A percentile compares a stretch with the other conserved stretches of the same genome.
Evolutionary conservation across 2,888 invertebrate genomes (phyloP).

Genomic region (Polydrusus pterygomalis): DNA sequence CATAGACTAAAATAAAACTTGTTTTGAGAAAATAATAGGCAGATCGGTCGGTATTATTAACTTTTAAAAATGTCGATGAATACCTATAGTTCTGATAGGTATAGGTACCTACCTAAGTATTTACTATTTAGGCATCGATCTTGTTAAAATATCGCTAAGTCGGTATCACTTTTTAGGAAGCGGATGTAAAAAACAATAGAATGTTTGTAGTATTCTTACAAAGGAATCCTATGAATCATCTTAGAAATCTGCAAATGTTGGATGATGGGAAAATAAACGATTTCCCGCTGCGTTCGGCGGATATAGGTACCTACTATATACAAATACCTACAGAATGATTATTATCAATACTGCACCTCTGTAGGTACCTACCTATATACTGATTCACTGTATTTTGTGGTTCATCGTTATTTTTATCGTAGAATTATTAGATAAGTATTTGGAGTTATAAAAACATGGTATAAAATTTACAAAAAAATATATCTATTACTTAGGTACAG

Average conservation of each 20-base stretch:
- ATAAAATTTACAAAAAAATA: too few relatives aligned
- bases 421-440: background rate
- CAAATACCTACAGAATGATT: constrained; percentile 16
- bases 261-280: constrained; percentile 35
- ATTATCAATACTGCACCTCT: constrained; percentile 14
- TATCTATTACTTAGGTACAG: too few relatives aligned
- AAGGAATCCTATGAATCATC: background rate
- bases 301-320: too few relatives aligned
- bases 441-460: background rate
- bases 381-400: background rate
- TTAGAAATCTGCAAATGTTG: constrained; percentile 21
- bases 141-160: too few relatives aligned
- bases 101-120: too few relatives aligned
- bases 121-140: too few relatives aligned
- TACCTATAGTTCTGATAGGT: too few relatives aligned
- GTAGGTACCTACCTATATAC: too few relatives aligned
- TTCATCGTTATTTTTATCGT: background rate
- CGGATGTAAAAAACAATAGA: background rate
- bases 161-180: background rate
- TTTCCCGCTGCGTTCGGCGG: constrained; percentile 41
- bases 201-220: background rate
- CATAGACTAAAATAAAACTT: too few relatives aligned
- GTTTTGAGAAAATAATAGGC: too few relatives aligned
- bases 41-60: too few relatives aligned
- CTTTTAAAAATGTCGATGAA: too few relatives aligned